Evolutionary conservation across 2,797 vertebrate genomes (phyloP).

Genomic region (Fundulus diaphanus): DNA sequence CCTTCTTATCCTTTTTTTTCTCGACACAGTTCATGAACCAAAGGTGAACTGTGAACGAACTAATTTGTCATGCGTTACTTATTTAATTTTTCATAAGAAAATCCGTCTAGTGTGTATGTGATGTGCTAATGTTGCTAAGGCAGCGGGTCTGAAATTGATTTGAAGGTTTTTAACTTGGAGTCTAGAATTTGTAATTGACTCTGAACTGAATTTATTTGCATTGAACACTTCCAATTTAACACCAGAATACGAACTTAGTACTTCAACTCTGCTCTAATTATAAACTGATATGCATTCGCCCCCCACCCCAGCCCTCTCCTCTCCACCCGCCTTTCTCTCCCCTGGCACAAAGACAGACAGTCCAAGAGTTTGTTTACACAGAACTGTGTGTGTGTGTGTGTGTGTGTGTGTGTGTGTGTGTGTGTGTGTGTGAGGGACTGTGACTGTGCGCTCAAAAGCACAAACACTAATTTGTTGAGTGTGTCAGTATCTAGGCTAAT

Average conservation of each 20-base stretch:
- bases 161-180: slow-evolving; percentile 76
- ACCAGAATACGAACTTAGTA: slow-evolving; percentile 79
- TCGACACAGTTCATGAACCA: slow-evolving; percentile 57
- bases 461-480: slow-evolving; percentile 77
- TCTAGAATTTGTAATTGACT: slow-evolving; percentile 80
- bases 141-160: slow-evolving; percentile 79
- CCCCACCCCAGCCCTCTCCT: slow-evolving; percentile 24
- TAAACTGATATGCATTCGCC: slow-evolving; percentile 82
- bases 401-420: slow-evolving; percentile 29
- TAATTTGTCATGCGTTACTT: slow-evolving; percentile 69
- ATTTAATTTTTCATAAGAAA: slow-evolving; percentile 66
- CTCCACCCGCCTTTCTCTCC: slow-evolving; percentile 51
- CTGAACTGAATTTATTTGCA: slow-evolving; percentile 84
- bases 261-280: slow-evolving; percentile 84
- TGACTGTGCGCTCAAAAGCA: slow-evolving; percentile 19
- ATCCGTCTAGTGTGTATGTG: slow-evolving; percentile 59
- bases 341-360: slow-evolving; percentile 81
- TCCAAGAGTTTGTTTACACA: slow-evolving; percentile 82
- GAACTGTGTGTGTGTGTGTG: slow-evolving; percentile 43
- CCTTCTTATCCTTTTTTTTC: slow-evolving; percentile 12
- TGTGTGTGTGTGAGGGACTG: slow-evolving; percentile 11
- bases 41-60: slow-evolving; percentile 63
- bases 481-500: slow-evolving; percentile 84
- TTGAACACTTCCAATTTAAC: slow-evolving; percentile 84
- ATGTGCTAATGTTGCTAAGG: slow-evolving; percentile 75